phyloP scores from a whole-genome alignment of 2,888 invertebrate genomes.

The Clitarchus hookeri region DNA sequence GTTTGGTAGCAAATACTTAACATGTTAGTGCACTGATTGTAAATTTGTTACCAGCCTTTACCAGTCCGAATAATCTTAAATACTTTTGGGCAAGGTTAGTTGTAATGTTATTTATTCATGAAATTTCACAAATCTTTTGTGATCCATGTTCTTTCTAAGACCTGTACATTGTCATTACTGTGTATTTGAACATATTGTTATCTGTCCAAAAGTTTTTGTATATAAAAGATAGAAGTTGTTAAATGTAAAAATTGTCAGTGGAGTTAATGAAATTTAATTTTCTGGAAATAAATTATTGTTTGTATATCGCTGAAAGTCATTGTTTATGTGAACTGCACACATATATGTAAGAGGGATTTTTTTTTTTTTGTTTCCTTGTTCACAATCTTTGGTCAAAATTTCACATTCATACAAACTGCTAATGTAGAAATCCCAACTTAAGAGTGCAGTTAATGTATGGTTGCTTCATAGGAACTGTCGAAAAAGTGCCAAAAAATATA shows the following conservation, averaged over 20 bases:
- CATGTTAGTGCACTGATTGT: constrained; percentile 1
- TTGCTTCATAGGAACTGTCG: too few species aligned
- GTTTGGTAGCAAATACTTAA: constrained; percentile 6
- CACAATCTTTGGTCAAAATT: too few species aligned
- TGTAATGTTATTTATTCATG: background rate
- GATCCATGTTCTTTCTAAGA: background rate
- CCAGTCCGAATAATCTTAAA: background rate
- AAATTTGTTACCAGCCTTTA: constrained; percentile 14
- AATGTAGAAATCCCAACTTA: too few species aligned
- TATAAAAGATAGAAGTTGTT: constrained; percentile 27
- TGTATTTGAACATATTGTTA: constrained; percentile 29
- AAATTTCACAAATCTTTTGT: constrained; percentile 2
- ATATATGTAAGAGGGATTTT: too few species aligned
- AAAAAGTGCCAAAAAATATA: too few species aligned
- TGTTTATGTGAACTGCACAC: too few species aligned
- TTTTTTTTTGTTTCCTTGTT: too few species aligned
- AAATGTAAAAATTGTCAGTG: constrained; percentile 29
- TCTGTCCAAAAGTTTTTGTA: constrained; percentile 32
- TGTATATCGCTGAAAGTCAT: constrained; percentile 18
- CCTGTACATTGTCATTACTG: constrained; percentile 11
- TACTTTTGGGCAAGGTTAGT: constrained; percentile 5
- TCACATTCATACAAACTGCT: too few species aligned
- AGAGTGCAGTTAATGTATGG: too few species aligned
- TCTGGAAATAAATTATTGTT: constrained; percentile 37
- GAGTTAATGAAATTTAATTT: constrained; percentile 26